Conservation (phyloP, 2,888 invertebrate genomes). For the Cataglyphis cursor region DNA sequence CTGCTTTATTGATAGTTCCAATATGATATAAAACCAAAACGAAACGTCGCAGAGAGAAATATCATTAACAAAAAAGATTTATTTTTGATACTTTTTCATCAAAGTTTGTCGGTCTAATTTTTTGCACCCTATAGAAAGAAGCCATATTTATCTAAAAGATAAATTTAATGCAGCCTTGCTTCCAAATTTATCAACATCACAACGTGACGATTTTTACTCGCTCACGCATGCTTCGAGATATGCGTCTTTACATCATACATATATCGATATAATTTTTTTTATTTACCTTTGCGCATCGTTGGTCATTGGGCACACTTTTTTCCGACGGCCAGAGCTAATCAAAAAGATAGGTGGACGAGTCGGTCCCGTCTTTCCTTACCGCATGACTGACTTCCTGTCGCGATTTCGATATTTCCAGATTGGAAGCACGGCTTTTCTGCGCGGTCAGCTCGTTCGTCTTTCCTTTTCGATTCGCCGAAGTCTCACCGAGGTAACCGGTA, state of each 20-base stretch:
- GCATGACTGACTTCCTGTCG: constrained; percentile 45
- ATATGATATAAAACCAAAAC: no score
- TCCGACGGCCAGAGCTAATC: background rate
- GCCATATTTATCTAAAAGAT: background rate
- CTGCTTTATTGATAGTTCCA: no score
- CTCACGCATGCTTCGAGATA: background rate
- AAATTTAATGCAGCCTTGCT: constrained; percentile 4
- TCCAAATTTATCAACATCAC: background rate
- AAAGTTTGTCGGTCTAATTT: no score
- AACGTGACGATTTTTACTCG: background rate
- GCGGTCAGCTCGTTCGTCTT: constrained; percentile 54
- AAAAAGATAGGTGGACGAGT: constrained; percentile 10
- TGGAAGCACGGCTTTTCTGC: constrained; percentile 56
- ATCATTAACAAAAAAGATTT: no score
- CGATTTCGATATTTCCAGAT: constrained; percentile 62
- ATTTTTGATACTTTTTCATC: no score
- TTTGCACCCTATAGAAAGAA: background rate
- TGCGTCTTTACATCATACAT: background rate
- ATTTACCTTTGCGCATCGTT: constrained; percentile 5
- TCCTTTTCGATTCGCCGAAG: background rate
- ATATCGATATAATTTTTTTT: background rate
- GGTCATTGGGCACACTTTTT: constrained; percentile 10
- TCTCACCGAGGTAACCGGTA: constrained; percentile 30
- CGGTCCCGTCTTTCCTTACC: constrained; percentile 30
- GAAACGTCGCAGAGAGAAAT: no score